Conservation (phyloP, 2,888 invertebrate genomes). For the Drosophila nr. fundita region DNA sequence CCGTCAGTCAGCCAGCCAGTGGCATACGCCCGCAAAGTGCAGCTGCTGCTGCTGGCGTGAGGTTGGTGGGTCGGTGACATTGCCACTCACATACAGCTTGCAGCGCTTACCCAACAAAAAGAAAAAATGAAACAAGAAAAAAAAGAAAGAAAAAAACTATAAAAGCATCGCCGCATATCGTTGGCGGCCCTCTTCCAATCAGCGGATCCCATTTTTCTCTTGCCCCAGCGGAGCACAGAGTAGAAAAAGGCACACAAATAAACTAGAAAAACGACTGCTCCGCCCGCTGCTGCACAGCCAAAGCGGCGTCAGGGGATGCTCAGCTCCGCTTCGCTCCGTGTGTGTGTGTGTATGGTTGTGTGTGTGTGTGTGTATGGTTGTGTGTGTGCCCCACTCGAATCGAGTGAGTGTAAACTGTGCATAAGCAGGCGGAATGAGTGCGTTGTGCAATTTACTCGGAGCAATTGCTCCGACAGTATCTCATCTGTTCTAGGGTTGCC, state of each 20-base stretch:
- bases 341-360: conserved; percentile 5
- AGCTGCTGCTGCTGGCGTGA: conserved; percentile 27
- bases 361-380: conserved; percentile 2
- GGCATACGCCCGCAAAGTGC: conserved; percentile 75
- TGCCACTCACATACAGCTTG: conserved; percentile 26
- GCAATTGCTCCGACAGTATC: conserved; percentile 18
- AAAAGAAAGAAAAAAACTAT: conserved; percentile 52
- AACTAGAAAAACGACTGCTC: conserved; percentile 81
- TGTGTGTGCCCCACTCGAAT: conserved; percentile 25
- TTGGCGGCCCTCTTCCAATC: conserved; percentile 73
- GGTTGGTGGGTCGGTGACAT: background rate
- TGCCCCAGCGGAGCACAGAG: conserved; percentile 36
- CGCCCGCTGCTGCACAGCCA: conserved; percentile 73
- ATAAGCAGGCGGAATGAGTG: conserved; percentile 14
- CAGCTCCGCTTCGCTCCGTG: conserved; percentile 12
- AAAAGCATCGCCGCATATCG: conserved; percentile 57
- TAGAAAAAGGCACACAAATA: conserved; percentile 69
- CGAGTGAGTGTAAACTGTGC: conserved; percentile 42
- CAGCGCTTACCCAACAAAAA: conserved; percentile 35
- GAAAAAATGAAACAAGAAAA: background rate
- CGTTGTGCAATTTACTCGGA: conserved; percentile 24
- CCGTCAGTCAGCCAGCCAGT: conserved; percentile 65
- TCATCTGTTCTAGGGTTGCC: conserved; percentile 38
- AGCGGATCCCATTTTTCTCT: conserved; percentile 74
- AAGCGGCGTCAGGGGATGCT: conserved; percentile 14